A percentile compares a stretch with the other conserved stretches of the same genome.
Evolutionary conservation across 2,113 vertebrate genomes (phyloP).

Genomic region (Ovis aries): ARS-UI_Ramb_v3.0 NC_056067.1:6699001-6699500

Average conservation of each 20-base stretch:
- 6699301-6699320: slow-evolving; percentile 40
- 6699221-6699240: slow-evolving; percentile 76
- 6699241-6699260: slow-evolving; percentile 75
- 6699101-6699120: slow-evolving; percentile 82
- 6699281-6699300: slow-evolving; percentile 60
- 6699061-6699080: slow-evolving; percentile 90
- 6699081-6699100: slow-evolving; percentile 86
- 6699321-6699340: not conserved
- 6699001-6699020: slow-evolving; percentile 85
- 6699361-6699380: not conserved
- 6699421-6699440: not conserved
- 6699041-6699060: slow-evolving; percentile 88
- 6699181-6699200: slow-evolving; percentile 84
- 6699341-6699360: slow-evolving; percentile 49
- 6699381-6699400: not conserved
- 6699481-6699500: not conserved
- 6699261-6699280: slow-evolving; percentile 72
- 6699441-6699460: not conserved
- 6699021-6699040: slow-evolving; percentile 86
- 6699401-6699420: not conserved
- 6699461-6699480: not conserved
- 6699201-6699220: slow-evolving; percentile 80
- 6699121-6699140: slow-evolving; percentile 87
- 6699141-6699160: slow-evolving; percentile 82
- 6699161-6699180: slow-evolving; percentile 85